A percentile compares a stretch with the other conserved stretches of the same genome.
These are phyloP conservation scores for Zaprionus africanus DNA, from an alignment of 1,140 invertebrate genomes.

Conservation along the genomic window DNA sequence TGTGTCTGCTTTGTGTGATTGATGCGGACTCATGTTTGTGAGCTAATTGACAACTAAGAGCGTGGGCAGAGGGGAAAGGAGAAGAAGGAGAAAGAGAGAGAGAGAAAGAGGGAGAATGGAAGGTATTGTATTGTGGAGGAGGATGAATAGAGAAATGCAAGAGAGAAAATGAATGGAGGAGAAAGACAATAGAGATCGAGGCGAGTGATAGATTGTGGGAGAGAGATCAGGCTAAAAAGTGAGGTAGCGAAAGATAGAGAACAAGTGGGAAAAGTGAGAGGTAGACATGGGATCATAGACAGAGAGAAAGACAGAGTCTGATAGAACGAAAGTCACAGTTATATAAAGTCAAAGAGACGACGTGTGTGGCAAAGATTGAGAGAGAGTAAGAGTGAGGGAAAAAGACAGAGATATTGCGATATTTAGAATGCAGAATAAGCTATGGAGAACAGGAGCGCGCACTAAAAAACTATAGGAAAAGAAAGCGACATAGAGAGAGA, in stretches of 20 bases:
- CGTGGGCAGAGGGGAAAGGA: not conserved
- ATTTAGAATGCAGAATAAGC: too few species aligned
- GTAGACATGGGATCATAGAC: not conserved
- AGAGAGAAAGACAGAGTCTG: not conserved
- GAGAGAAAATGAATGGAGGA: too few species aligned
- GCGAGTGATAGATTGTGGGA: not conserved
- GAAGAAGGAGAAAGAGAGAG: not conserved
- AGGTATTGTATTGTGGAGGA: not conserved
- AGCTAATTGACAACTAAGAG: slow-evolving; percentile 59
- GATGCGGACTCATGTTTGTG: slow-evolving; percentile 70
- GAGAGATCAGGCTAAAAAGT: not conserved
- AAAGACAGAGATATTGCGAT: rapidly evolving
- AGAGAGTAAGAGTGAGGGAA: not conserved
- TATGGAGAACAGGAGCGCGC: too few species aligned
- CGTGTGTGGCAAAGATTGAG: too few species aligned
- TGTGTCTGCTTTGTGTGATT: slow-evolving; percentile 52
- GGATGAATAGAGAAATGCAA: too few species aligned
- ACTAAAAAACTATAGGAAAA: too few species aligned
- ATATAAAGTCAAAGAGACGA: not conserved
- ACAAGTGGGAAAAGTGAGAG: not conserved
- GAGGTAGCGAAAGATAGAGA: not conserved
- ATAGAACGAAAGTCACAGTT: not conserved
- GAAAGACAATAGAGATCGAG: not conserved
- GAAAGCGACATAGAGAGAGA: too few species aligned
- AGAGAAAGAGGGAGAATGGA: not conserved